These are phyloP conservation scores for Holacanthus passer DNA, from an alignment of 2,113 vertebrate genomes.

Conservation along the genomic window DNA sequence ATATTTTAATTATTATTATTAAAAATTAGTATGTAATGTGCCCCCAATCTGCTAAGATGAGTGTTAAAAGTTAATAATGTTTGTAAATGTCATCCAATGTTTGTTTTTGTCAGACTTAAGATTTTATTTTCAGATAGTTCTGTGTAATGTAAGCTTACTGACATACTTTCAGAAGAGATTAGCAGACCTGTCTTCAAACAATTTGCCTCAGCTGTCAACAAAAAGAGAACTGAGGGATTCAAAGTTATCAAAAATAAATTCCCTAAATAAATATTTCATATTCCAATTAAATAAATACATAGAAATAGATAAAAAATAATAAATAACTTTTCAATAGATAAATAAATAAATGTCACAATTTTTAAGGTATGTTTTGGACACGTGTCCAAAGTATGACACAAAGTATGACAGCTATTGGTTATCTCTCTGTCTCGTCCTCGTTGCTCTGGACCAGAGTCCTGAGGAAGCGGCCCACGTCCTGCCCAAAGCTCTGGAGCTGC, in stretches of 20 bases:
- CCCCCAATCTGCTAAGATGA: background rate
- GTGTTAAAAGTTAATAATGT: background rate
- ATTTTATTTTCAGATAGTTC: background rate
- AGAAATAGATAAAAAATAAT: slow-evolving; percentile 42
- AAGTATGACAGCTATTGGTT: background rate
- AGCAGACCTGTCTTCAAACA: background rate
- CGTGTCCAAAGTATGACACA: slow-evolving; percentile 14
- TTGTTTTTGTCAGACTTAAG: background rate
- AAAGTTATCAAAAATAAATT: slow-evolving; percentile 40
- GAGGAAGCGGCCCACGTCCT: slow-evolving; percentile 68
- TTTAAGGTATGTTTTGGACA: background rate
- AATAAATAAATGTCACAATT: slow-evolving; percentile 47
- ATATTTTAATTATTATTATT: background rate
- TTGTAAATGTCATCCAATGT: too few relatives aligned
- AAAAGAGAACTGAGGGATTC: background rate
- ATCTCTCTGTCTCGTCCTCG: slow-evolving; percentile 43
- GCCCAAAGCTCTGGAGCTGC: slow-evolving; percentile 74
- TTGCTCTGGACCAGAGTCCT: slow-evolving; percentile 40
- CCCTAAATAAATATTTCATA: slow-evolving; percentile 53
- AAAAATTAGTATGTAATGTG: background rate
- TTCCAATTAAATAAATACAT: slow-evolving; percentile 58
- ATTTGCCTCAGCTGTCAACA: background rate
- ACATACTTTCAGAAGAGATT: background rate
- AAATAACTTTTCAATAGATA: slow-evolving; percentile 44
- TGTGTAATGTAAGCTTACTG: background rate